Conservation (phyloP, 1,140 invertebrate species). For the Mamestra configurata region DNA sequence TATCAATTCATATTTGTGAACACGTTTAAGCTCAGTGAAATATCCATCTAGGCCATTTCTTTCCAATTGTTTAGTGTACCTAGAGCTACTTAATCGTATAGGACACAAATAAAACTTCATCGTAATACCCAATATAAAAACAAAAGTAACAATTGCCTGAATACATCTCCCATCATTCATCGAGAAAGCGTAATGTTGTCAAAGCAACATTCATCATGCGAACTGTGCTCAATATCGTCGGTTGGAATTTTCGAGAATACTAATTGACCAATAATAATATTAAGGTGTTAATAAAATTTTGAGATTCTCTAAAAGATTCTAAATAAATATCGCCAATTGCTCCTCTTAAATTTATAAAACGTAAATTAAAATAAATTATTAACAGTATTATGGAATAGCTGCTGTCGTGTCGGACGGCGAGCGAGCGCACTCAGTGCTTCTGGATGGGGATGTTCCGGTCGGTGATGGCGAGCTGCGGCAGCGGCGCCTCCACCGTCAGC, state of each 20-base stretch:
- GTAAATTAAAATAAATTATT: conserved; percentile 87
- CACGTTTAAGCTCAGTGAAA: conserved; percentile 50
- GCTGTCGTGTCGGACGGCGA: conserved; percentile 68
- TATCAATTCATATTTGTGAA: conserved; percentile 46
- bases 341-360: conserved; percentile 80
- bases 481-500: conserved; percentile 96
- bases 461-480: conserved; percentile 92
- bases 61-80: conserved; percentile 17
- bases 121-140: conserved; percentile 42
- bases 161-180: conserved; percentile 70
- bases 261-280: conserved; percentile 67
- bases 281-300: conserved; percentile 77
- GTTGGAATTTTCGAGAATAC: conserved; percentile 67
- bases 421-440: conserved; percentile 80
- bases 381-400: conserved; percentile 87
- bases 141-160: conserved; percentile 37
- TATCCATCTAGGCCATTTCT: conserved; percentile 26
- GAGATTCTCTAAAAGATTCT: conserved; percentile 84
- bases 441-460: conserved; percentile 87
- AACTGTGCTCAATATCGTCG: conserved; percentile 66
- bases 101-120: conserved; percentile 44
- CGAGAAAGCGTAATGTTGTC: conserved; percentile 78
- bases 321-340: conserved; percentile 83
- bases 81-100: conserved; percentile 34
- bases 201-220: conserved; percentile 72